Percentiles rank a stretch among this genome's conserved stretches.
Conservation (phyloP, 53 echinoderm and acorn worm species). For the Apostichopus leukothele region DNA sequence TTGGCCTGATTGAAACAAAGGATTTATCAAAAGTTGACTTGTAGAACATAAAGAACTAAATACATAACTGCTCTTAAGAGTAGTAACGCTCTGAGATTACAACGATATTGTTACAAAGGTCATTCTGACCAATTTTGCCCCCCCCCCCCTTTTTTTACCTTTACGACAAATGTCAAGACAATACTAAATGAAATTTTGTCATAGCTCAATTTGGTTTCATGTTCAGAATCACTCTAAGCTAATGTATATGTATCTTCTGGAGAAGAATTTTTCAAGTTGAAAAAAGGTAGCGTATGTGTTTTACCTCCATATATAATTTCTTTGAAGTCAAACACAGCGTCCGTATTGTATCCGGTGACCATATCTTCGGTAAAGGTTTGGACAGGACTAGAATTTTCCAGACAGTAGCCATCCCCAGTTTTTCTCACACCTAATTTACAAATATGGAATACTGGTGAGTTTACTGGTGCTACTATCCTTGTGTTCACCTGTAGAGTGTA, state of each 20-base stretch:
- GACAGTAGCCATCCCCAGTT: conserved; percentile 33
- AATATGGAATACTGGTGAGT: conserved; percentile 4
- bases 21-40: too few species aligned
- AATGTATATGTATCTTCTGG: too few species aligned
- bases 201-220: too few species aligned
- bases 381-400: not conserved
- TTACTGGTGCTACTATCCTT: not conserved
- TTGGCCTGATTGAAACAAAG: conserved; percentile 40
- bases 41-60: too few species aligned
- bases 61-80: too few species aligned
- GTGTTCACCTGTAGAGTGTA: not conserved
- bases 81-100: too few species aligned
- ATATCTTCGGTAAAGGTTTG: conserved; percentile 1
- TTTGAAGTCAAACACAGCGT: conserved; percentile 35
- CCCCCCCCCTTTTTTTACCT: too few species aligned
- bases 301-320: conserved; percentile 40
- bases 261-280: not conserved
- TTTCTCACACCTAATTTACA: conserved; percentile 36
- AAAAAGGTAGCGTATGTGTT: not conserved
- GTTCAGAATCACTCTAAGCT: too few species aligned
- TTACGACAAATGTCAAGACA: too few species aligned
- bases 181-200: too few species aligned
- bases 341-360: conserved; percentile 21
- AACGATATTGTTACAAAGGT: too few species aligned
- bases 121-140: too few species aligned